Evolutionary conservation across 1,140 invertebrate species (phyloP), one percentile per base, ranked within the genome.

Genomic region (Brachionus rotundiformis): DNA sequence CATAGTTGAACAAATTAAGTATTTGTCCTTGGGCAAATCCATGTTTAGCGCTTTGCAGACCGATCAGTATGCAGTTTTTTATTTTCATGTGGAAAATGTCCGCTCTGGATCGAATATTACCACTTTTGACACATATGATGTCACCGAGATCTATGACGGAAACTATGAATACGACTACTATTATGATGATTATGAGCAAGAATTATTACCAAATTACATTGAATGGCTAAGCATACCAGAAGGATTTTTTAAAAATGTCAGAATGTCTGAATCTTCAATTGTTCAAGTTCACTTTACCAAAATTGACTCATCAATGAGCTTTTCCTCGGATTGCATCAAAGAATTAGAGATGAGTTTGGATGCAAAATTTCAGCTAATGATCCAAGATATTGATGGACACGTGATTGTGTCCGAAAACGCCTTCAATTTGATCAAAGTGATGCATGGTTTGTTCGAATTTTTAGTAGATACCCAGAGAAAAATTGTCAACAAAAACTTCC

Each of bases 51-150:
- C 44, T 33, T 41, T 79, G 33, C 76, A 63, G 33, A 33, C 47
- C n/a, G 47, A 79, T 25, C 76, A 79, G 25, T 79, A 59, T 63
- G 49, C 76, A 6, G 76, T 79, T 1, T 79, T 79, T 79, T 79
- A 79, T 41, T 79, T 79, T 59, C 44, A 79, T 63, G 36, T 79
- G n/a, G 76, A 79, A 63, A 19, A 33, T 63, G 31, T 79, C 2
- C 23, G 25, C 11, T 54, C 31, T 1, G 65, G 16, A 3, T 31
- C 65, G 16, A 71, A 71, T 36, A 19, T 13, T 5, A 29, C 61
- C 47, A 54, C 47, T 19, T 54, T 54, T 54, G 47, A 54, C 19
- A 19, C 47, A 5, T 65, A 65, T 27, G 61, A 65, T 23, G 10
- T 13, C 11, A 65, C 11, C 61, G 61, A 71, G 19, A 27, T 16